phyloP scores from a whole-genome alignment of 2,797 vertebrate genomes.

The Knipowitschia caucasica region DNA sequence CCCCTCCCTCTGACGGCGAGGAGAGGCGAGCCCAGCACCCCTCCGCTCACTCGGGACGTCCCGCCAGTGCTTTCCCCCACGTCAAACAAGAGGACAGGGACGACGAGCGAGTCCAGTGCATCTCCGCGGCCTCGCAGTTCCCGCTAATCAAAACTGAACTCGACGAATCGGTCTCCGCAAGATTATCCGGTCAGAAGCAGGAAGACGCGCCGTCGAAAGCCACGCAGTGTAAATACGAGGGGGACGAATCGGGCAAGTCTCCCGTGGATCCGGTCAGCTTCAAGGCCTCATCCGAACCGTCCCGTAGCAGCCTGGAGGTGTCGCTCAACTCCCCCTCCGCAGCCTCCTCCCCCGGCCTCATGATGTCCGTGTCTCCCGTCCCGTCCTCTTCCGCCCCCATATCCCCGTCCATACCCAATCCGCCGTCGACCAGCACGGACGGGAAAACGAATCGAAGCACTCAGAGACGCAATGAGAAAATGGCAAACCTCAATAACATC shows the following conservation, averaged over 20 bases:
- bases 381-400: constrained; percentile 90
- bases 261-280: constrained; percentile 84
- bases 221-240: constrained; percentile 62
- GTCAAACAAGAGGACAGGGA: constrained; percentile 89
- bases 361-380: constrained; percentile 87
- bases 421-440: constrained; percentile 69
- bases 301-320: constrained; percentile 88
- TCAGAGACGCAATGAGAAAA: constrained; percentile 96
- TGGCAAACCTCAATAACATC: constrained; percentile 99
- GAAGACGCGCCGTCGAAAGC: constrained; percentile 67
- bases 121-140: constrained; percentile 60
- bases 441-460: constrained; percentile 84
- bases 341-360: constrained; percentile 88
- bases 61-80: constrained; percentile 44
- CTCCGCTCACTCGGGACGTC: constrained; percentile 45
- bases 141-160: constrained; percentile 73
- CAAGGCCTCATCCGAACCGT: constrained; percentile 85
- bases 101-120: constrained; percentile 61
- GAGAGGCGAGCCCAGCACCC: constrained; percentile 79
- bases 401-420: constrained; percentile 82
- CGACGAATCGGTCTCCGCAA: constrained; percentile 50
- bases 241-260: constrained; percentile 71
- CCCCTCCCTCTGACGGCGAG: constrained; percentile 81
- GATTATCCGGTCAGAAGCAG: constrained; percentile 64
- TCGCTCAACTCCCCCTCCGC: constrained; percentile 90